A percentile compares a stretch with the other conserved stretches of the same genome.
Conservation (phyloP, 1,140 invertebrate species). For the Ridgeia piscesae region DNA sequence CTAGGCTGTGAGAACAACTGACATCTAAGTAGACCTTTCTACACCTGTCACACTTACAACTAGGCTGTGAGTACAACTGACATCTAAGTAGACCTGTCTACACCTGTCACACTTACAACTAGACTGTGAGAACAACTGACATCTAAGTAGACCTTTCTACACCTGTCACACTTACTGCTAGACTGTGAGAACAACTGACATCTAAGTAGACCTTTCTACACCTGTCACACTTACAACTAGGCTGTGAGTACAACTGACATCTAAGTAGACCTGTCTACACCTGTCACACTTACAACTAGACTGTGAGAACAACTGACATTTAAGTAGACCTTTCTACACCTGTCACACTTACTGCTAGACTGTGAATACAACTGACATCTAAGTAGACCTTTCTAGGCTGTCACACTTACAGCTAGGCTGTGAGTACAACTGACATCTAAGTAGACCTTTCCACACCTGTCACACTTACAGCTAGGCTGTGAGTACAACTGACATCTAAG, state of each 20-base stretch:
- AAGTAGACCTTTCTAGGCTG: neutral
- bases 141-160: neutral
- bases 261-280: neutral
- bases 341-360: neutral
- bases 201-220: neutral
- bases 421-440: neutral
- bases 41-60: neutral
- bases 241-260: neutral
- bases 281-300: neutral
- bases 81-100: neutral
- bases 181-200: neutral
- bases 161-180: neutral
- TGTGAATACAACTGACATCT: neutral
- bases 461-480: constrained; percentile 16
- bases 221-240: neutral
- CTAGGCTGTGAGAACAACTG: neutral
- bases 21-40: neutral
- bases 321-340: too few relatives aligned
- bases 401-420: neutral
- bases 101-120: neutral
- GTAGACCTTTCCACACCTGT: neutral
- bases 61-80: neutral
- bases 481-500: neutral
- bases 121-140: constrained; percentile 17
- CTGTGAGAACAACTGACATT: constrained; percentile 12